Evolutionary conservation across 2,797 vertebrate species (phyloP).

Genomic region (Crocidura indochinensis): DNA sequence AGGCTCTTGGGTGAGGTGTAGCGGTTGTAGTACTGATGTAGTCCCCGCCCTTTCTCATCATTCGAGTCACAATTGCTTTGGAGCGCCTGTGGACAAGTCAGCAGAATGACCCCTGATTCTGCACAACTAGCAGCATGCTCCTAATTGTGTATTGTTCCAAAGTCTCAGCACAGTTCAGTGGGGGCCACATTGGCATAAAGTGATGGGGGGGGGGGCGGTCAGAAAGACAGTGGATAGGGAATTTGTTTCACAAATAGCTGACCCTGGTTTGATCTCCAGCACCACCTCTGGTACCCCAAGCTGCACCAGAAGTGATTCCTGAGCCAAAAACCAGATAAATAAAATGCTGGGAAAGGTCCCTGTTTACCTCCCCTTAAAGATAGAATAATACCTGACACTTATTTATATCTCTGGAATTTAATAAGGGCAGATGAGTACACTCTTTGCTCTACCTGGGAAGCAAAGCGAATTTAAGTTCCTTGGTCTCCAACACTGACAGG

Average conservation of each 20-base stretch:
- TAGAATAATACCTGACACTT: not conserved
- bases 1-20: constrained; percentile 45
- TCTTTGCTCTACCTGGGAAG: not conserved
- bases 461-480: not conserved
- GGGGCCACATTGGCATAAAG: not conserved
- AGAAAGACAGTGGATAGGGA: too few species aligned
- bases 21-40: not conserved
- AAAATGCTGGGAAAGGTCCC: not conserved
- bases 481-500: not conserved
- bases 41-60: not conserved
- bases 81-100: not conserved
- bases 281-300: too few species aligned
- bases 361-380: not conserved
- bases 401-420: constrained; percentile 36
- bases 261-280: too few species aligned
- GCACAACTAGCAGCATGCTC: not conserved
- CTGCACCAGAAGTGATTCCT: too few species aligned
- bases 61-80: constrained; percentile 40
- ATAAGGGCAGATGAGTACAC: not conserved
- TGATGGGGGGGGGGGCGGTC: not conserved
- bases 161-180: not conserved
- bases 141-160: not conserved
- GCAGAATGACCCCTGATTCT: constrained; percentile 42
- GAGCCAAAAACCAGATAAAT: too few species aligned
- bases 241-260: too few species aligned